Percentiles rank a stretch among this genome's conserved stretches.
Evolutionary conservation across 2,113 vertebrate genomes (phyloP).

Genomic region (Rutilus rutilus): DNA sequence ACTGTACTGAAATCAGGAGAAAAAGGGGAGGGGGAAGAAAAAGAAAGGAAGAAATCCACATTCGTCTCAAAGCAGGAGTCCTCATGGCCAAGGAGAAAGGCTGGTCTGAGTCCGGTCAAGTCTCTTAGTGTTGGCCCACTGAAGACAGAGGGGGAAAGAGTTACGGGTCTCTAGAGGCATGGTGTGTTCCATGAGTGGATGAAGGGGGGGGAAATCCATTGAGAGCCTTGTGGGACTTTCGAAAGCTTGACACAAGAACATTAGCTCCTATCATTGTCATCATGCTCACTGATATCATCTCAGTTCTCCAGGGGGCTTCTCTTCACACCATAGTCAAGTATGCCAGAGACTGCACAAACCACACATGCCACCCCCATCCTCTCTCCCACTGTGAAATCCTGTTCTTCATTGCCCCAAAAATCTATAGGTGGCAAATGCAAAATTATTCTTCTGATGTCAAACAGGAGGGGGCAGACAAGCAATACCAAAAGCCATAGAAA

Average conservation of each 20-base stretch:
- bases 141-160: conserved; percentile 72
- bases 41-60: conserved; percentile 7
- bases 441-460: conserved; percentile 39
- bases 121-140: conserved; percentile 77
- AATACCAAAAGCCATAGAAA: conserved; percentile 35
- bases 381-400: conserved; percentile 26
- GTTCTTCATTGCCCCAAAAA: conserved; percentile 21
- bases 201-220: conserved; percentile 59
- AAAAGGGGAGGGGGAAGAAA: neutral
- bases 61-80: conserved; percentile 63
- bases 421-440: neutral
- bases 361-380: neutral
- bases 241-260: conserved; percentile 42
- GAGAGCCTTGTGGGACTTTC: conserved; percentile 54
- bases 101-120: conserved; percentile 60
- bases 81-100: conserved; percentile 62
- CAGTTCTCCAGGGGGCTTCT: conserved; percentile 31
- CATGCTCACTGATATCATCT: conserved; percentile 31
- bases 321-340: conserved; percentile 20
- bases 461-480: conserved; percentile 51
- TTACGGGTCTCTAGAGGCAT: conserved; percentile 82
- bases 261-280: conserved; percentile 17
- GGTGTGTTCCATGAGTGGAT: conserved; percentile 58
- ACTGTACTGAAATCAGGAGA: conserved; percentile 43
- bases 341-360: conserved; percentile 19